Base-by-base conservation (phyloP, 2,888 invertebrate genomes). In the Dexiosoma caninum region DNA sequence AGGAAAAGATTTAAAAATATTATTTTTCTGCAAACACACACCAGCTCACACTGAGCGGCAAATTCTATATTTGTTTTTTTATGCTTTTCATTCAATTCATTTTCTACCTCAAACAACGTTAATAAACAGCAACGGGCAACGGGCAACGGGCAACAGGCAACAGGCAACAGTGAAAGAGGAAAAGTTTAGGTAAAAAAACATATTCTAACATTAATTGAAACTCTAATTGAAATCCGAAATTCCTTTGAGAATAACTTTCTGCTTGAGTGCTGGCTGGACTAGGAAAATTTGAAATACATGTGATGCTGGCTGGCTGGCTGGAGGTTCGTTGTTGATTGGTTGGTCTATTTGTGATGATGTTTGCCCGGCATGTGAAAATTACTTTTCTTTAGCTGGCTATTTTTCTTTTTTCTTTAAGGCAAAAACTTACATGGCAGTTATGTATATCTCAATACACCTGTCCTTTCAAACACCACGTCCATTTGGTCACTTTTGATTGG, bases 151-250 rank as follows among this genome's bases (percentile, higher is more conserved):
- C 27, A 27, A 27, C 6, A 27, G 27, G 3, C 27, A 6, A 5
- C 3, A 27, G 27, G 6, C 27, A 27, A 27, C 6, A 27, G 37
- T 10, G 21, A 53, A 40, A 42, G 32, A 37, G 37, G 27, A 59
- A 53, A 64, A 55, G n/a, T 37, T 19, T n/a, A 23, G 23, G 21
- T 2, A 46, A 1, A 49, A 32, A 57, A 55, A 46, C 60, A n/a
- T 2, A 46, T 67, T 71, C 64, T 62, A 77, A 57, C 77, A 62
- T 77, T 81, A 77, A 81, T 81, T 81, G 80, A 72, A 72, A 69
- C 67, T 81, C 32, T 81, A 81, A 81, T 81, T 81, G 81, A 72
- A 77, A 77, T 57, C 57, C 27, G 49, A 67, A 77, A 71, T 80
- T 72, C 81, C 67, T 69, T 57, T 57, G 72, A 72, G 81, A 81